Percentiles rank a stretch among this genome's conserved stretches.
These are phyloP conservation scores for Drosophila quasianomalipes DNA, from an alignment of 2,888 invertebrate genomes.

Conservation along the genomic window DNA sequence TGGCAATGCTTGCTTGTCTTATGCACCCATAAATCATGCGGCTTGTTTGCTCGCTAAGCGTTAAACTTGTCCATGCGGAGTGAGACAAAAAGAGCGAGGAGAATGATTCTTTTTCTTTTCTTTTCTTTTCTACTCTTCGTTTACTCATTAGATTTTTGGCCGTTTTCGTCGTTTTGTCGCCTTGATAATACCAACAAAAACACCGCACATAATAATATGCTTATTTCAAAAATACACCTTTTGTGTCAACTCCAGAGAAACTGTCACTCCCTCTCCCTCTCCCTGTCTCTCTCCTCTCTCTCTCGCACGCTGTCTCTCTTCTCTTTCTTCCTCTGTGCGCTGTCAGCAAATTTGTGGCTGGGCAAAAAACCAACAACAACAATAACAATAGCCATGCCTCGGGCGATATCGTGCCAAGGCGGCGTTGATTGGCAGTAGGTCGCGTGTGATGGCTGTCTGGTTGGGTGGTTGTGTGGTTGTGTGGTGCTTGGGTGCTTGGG, in stretches of 20 bases:
- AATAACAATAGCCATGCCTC: slow-evolving; percentile 31
- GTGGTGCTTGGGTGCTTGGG: slow-evolving; percentile 13
- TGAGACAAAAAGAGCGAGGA: background rate
- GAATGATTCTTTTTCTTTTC: background rate
- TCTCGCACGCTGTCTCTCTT: background rate
- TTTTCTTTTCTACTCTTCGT: slow-evolving; percentile 33
- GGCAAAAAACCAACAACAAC: slow-evolving; percentile 24
- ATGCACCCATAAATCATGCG: slow-evolving; percentile 65
- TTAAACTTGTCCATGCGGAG: slow-evolving; percentile 21
- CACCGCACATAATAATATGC: slow-evolving; percentile 74
- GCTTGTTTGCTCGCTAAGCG: slow-evolving; percentile 64
- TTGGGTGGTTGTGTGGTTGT: background rate
- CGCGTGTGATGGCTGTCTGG: slow-evolving; percentile 33
- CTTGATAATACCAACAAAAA: slow-evolving; percentile 43
- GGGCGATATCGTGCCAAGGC: slow-evolving; percentile 53
- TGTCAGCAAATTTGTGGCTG: slow-evolving; percentile 62
- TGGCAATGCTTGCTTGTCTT: slow-evolving; percentile 15
- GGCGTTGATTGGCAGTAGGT: slow-evolving; percentile 72
- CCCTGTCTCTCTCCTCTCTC: background rate
- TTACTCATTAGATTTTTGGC: slow-evolving; percentile 71
- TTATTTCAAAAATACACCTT: slow-evolving; percentile 74
- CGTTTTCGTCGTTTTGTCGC: slow-evolving; percentile 56
- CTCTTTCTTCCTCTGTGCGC: slow-evolving; percentile 18
- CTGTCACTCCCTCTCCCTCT: background rate
- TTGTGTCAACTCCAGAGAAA: slow-evolving; percentile 65